These are phyloP conservation scores for Arrhamphus sclerolepis DNA, from an alignment of 2,797 vertebrate genomes.

Conservation along the genomic window DNA sequence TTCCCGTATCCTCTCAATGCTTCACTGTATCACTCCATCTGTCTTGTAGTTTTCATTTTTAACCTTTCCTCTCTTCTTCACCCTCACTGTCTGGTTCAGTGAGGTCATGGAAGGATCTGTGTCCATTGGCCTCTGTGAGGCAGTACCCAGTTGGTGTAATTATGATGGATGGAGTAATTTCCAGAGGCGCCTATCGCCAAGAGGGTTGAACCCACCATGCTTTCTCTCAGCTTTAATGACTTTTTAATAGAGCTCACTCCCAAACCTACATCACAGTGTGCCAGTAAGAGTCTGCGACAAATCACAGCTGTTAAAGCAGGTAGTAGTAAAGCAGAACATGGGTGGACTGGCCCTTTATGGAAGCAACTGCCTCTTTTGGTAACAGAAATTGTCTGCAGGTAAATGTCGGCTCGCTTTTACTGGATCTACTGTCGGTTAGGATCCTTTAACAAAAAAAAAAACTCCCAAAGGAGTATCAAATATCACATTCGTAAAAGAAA, in stretches of 20 bases:
- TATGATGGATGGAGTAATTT: slow-evolving; percentile 86
- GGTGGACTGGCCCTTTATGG: slow-evolving; percentile 58
- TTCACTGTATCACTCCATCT: slow-evolving; percentile 10
- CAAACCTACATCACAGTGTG: slow-evolving; percentile 67
- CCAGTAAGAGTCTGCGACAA: slow-evolving; percentile 63
- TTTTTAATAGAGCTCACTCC: slow-evolving; percentile 83
- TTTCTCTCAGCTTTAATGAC: slow-evolving; percentile 81
- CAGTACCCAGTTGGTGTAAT: slow-evolving; percentile 80
- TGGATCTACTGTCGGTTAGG: slow-evolving; percentile 16
- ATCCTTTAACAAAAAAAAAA: slow-evolving; percentile 9
- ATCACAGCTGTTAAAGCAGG: slow-evolving; percentile 74
- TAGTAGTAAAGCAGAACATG: slow-evolving; percentile 69
- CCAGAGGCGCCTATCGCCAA: slow-evolving; percentile 74
- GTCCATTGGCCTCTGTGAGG: slow-evolving; percentile 63
- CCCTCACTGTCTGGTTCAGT: slow-evolving; percentile 28
- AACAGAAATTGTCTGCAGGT: slow-evolving; percentile 27
- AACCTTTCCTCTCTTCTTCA: slow-evolving; percentile 3
- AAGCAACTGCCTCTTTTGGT: slow-evolving; percentile 39
- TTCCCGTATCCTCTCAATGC: slow-evolving; percentile 20
- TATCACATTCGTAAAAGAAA: slow-evolving; percentile 12
- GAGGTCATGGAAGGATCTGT: slow-evolving; percentile 69
- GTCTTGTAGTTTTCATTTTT: slow-evolving; percentile 15
- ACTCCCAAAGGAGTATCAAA: slow-evolving; percentile 10
- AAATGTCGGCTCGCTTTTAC: slow-evolving; percentile 19
- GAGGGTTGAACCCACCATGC: slow-evolving; percentile 73